phyloP scores from a whole-genome alignment of 2,888 invertebrate genomes.

The Tupiocoris notatus region DNA sequence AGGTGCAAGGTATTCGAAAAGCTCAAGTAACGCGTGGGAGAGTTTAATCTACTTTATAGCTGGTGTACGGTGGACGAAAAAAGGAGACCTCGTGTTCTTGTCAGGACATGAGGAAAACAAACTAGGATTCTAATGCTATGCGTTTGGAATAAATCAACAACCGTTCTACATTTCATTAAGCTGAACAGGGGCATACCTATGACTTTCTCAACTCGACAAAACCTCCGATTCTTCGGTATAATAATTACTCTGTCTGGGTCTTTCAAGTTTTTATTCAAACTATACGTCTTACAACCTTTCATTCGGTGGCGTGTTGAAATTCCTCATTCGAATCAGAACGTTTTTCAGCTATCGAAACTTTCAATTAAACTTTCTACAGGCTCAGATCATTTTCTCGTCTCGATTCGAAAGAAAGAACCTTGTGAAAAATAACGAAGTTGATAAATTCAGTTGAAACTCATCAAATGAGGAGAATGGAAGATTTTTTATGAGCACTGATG shows the following conservation, averaged over 20 bases:
- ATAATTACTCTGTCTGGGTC: not conserved
- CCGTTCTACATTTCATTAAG: conserved; percentile 31
- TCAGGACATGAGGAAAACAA: conserved; percentile 28
- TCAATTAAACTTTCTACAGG: no score
- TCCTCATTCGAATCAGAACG: no score
- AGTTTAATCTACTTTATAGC: conserved; percentile 17
- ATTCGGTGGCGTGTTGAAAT: no score
- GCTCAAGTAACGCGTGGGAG: conserved; percentile 26
- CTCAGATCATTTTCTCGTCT: no score
- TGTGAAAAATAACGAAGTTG: no score
- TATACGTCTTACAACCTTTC: no score
- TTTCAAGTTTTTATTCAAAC: not conserved
- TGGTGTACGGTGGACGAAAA: conserved; percentile 1
- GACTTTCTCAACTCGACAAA: not conserved
- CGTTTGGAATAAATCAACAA: conserved; percentile 25
- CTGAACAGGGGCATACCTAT: not conserved
- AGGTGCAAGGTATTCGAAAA: conserved; percentile 1
- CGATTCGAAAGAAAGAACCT: no score
- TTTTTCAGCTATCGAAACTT: no score
- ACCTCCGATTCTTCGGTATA: not conserved
- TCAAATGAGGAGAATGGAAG: no score
- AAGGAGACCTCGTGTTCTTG: conserved; percentile 16
- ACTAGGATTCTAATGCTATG: conserved; percentile 16
- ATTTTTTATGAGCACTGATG: no score
- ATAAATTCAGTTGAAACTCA: no score